Base-by-base conservation (phyloP, 2,797 vertebrate species). In the Antrozous pallidus region DNA sequence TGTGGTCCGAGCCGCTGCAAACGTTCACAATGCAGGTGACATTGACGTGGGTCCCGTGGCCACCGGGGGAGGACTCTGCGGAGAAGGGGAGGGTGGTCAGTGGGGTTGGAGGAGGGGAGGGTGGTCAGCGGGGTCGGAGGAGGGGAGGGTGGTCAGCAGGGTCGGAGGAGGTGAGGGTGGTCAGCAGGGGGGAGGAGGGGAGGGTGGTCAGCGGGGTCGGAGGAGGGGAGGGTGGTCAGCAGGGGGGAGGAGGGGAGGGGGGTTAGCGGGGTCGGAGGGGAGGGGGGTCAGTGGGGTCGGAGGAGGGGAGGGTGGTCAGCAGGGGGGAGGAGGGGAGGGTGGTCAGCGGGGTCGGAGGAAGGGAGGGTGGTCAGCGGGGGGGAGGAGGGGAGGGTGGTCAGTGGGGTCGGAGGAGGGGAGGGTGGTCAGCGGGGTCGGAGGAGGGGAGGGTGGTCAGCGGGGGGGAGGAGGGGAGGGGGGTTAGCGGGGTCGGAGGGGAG, bases 1-100 rank as follows among this genome's bases (percentile, higher is more conserved):
- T 47, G 10, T 97, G 97, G 10, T 97, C 97, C 0, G 97, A 90
- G 28, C 95, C 81, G 33, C 95, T 96, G 5, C 97, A 97, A 0
- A 98, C 94, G 1, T 97, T 97, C 89, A 98, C 98, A 4, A 98
- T 96, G 4, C 98, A 98, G 6, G 97, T 98, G 65, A 98, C 98
- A 0, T 97, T 98, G 91, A 98, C 97, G 6, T 98, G 98, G 0
- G 96, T 98, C 61, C 97, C 97, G 4, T 40, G 82, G 88, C 97
- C 33, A 0, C 71, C 94, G 1, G 92, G 77, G 3, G 95, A 95
- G 24, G 94, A 88, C 40, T 97, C 98, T 98, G 97, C 70, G 91
- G 26, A 88, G 69, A 73, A 70, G 0, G 9, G 56, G 58, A 33
- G 16, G 45, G 0, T 42, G 0, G 17, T 96, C 17, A 81, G 85